Evolutionary conservation across 2,888 invertebrate genomes (phyloP).

Genomic region (Eilema depressum): DNA sequence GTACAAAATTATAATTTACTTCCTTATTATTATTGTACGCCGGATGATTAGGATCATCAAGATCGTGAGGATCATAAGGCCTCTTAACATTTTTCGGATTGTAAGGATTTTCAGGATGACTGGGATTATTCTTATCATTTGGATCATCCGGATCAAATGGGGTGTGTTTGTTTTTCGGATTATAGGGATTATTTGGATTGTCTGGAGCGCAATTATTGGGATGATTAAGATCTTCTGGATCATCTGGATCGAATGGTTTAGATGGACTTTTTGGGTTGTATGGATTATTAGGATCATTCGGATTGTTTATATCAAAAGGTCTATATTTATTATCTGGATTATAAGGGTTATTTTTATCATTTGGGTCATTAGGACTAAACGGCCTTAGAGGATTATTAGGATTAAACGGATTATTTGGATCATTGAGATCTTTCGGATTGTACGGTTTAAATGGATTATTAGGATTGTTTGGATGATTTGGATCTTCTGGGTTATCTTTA

Average conservation of each 20-base stretch:
- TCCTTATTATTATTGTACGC: neutral
- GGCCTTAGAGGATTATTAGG: slow-evolving; percentile 1
- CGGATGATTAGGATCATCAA: slow-evolving; percentile 5
- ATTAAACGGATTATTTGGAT: slow-evolving; percentile 15
- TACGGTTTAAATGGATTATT: slow-evolving; percentile 5
- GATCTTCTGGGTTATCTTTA: neutral
- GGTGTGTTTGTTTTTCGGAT: neutral
- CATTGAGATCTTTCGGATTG: slow-evolving; percentile 6
- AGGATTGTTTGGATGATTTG: slow-evolving; percentile 10
- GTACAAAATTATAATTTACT: slow-evolving; percentile 3
- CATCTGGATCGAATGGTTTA: neutral
- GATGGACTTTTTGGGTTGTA: slow-evolving; percentile 11
- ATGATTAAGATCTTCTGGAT: slow-evolving; percentile 13
- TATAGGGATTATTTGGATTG: slow-evolving; percentile 7
- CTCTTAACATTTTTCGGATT: slow-evolving; percentile 4
- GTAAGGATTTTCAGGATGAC: neutral
- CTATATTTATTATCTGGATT: slow-evolving; percentile 10
- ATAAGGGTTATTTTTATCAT: slow-evolving; percentile 3
- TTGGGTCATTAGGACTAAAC: neutral
- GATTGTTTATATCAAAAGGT: slow-evolving; percentile 3
- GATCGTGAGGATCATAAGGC: slow-evolving; percentile 7
- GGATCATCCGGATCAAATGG: slow-evolving; percentile 8
- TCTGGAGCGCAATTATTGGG: slow-evolving; percentile 3
- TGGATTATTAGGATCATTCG: slow-evolving; percentile 11
- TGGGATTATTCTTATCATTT: slow-evolving; percentile 14